Base-by-base conservation (phyloP, 2,113 vertebrate genomes). In the Pterocles burchelli region DNA sequence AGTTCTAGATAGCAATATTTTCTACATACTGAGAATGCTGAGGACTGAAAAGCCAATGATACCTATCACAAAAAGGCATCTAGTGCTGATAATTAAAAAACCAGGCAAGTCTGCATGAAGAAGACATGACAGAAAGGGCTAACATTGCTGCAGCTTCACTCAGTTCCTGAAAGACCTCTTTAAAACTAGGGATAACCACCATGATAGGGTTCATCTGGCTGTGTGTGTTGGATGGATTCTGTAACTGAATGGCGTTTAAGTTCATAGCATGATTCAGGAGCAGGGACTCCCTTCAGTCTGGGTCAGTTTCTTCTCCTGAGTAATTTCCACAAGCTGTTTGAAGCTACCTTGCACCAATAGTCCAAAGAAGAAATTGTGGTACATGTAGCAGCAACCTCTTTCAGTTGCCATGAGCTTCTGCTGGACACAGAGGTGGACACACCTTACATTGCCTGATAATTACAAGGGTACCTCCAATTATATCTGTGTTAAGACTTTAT, bases 161-260 rank as follows among this genome's bases (percentile, higher is more conserved):
- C 17, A 26, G 33, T 10, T 88, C 55, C 48, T 48, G 29, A 54
- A 77, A 84, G 10, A 3, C 11, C 36, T 85, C 38, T 77, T 51
- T 41, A 61, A 73, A 89, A 45, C 20, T 19, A 25, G 21, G 54
- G 25, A 76, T 25, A 36, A 31, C 18, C 31, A 72, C 20, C 0
- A 2, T 24, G 22, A 70, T 51, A 54, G 21, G 3, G 7, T 38
- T 57, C 20, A 11, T 1, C 1, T 34, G 54, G 7, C 28, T 65
- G 18, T 0, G 0, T 22, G 31, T n/a, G 26, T 55, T 0, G 1
- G 25, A 24, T 13, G 12, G 22, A 59, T 73, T 34, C 34, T 70
- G 41, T 20, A 36, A 45, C 8, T 2, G 4, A 36, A 52, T 3
- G 22, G 13, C 4, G 3, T 34, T 38, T 33, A 54, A 46, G 20